phyloP scores from a whole-genome alignment of 2,113 vertebrate species.

The Macrotus californicus region DNA sequence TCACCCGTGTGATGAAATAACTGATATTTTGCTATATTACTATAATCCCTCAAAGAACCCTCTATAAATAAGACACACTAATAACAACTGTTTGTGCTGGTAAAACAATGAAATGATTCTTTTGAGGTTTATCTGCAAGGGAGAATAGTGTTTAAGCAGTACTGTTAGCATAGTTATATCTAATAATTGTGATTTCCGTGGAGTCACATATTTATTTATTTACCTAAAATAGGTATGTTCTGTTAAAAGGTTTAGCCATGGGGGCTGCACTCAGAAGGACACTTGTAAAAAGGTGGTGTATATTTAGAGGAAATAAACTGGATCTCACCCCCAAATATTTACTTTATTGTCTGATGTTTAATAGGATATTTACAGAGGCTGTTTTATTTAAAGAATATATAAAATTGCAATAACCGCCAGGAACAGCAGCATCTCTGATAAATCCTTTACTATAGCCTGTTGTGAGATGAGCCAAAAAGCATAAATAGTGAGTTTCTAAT shows the following conservation, averaged over 20 bases:
- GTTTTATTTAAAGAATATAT: conserved; percentile 62
- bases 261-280: conserved; percentile 48
- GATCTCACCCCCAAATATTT: conserved; percentile 68
- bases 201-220: conserved; percentile 62
- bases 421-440: conserved; percentile 64
- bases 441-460: conserved; percentile 73
- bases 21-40: conserved; percentile 85
- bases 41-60: conserved; percentile 80
- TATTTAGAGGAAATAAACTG: conserved; percentile 63
- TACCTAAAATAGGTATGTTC: conserved; percentile 66
- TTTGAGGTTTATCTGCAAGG: conserved; percentile 76
- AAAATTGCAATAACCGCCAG: conserved; percentile 64
- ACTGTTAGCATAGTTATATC: conserved; percentile 54
- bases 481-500: conserved; percentile 83
- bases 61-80: conserved; percentile 83
- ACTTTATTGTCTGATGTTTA: conserved; percentile 75
- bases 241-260: conserved; percentile 70
- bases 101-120: conserved; percentile 83
- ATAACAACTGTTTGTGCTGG: conserved; percentile 81
- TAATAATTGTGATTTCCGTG: conserved; percentile 66
- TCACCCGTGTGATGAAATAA: conserved; percentile 85
- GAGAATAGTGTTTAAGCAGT: conserved; percentile 67
- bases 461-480: conserved; percentile 64
- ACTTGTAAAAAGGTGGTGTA: conserved; percentile 72
- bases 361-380: conserved; percentile 67